Base-by-base conservation (phyloP, 2,113 vertebrate genomes). In the Furnarius figulus region DNA sequence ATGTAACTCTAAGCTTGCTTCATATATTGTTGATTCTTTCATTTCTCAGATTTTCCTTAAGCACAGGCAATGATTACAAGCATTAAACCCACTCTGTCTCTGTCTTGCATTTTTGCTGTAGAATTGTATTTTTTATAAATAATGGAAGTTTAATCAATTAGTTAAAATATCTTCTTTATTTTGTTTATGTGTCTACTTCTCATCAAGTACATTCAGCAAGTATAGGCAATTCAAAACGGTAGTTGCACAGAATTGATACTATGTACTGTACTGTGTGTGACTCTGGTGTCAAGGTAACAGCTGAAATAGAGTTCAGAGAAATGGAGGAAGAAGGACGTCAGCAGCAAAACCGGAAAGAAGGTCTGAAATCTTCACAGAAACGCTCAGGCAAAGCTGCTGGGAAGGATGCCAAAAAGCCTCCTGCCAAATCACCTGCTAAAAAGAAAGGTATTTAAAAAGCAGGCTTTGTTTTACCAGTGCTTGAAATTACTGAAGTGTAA, bases 401-500 rank as follows among this genome's bases (percentile, higher is more conserved):
- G 75, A 98, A 97, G 53, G 89, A 66, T 14, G 44, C 55, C n/a
- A 97, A 97, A 92, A 98, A 95, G 30, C 65, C n/a, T 53, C 27
- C 88, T 68, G 6, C 85, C n/a, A 98, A 97, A 44, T 24, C 92
- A 65, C 31, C 95, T 24, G 52, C 95, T 17, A 98, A 97, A 78
- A 96, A 87, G 89, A 98, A 98, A 98, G 98, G 98, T 98, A 98
- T 86, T 87, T 93, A 37, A 78, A 95, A 84, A 65, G 11, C 27
- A 59, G 55, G 8, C 17, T 92, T 86, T 90, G 42, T 89, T 91
- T 85, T 67, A 63, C 12, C 27, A 52, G 28, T 86, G 16, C 27
- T 82, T 85, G 47, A 91, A 76, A 67, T 85, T 67, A 55, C 35
- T 77, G 37, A 77, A 79, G 39, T 59, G 24, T 80, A 73, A 91